phyloP scores from a whole-genome alignment of 35 echinoderm and acorn worm species.

The Diadema setosum region DNA sequence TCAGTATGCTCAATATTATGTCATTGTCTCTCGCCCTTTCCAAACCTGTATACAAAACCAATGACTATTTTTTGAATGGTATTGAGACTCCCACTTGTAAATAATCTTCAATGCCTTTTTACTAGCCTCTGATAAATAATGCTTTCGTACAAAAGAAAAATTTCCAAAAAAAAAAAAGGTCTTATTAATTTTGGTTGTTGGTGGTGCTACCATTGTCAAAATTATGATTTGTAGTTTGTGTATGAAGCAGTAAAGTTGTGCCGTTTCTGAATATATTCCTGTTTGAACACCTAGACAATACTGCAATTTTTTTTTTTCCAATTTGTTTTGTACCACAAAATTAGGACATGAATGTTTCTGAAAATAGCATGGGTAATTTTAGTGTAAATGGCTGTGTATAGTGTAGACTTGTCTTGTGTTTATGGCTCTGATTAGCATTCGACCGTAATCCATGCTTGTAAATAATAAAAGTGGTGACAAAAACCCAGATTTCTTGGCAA shows the following conservation, averaged over 20 bases:
- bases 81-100: background rate
- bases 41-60: background rate
- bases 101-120: conserved; percentile 10
- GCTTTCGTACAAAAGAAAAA: conserved; percentile 22
- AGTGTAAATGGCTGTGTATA: conserved; percentile 24
- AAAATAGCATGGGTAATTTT: background rate
- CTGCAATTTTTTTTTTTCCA: background rate
- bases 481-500: conserved; percentile 24
- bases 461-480: conserved; percentile 5
- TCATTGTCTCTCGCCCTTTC: background rate
- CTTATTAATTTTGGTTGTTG: background rate
- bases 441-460: conserved; percentile 17
- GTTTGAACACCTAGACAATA: background rate
- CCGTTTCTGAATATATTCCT: conserved; percentile 37
- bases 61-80: conserved; percentile 7
- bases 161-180: background rate
- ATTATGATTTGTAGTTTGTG: conserved; percentile 22
- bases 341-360: background rate
- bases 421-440: background rate
- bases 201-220: conserved; percentile 6
- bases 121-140: conserved; percentile 10
- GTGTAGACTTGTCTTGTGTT: conserved; percentile 25
- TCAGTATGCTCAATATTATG: no score
- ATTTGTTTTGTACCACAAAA: background rate
- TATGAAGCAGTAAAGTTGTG: conserved; percentile 16